Base-by-base conservation (phyloP, 2,888 invertebrate genomes). In the Hyposoter didymator region DNA sequence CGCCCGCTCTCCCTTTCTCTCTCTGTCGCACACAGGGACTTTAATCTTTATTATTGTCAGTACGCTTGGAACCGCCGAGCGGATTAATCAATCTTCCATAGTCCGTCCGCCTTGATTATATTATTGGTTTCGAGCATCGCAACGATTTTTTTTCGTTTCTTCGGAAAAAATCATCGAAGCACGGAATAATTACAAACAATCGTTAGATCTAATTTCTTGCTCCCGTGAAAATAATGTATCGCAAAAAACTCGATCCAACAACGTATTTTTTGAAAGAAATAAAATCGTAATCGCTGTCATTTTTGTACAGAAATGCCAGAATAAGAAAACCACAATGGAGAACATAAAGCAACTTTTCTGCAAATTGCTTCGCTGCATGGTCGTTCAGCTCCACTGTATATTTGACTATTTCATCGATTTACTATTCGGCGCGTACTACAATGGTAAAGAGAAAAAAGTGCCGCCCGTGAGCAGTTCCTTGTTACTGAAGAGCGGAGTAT, bases 401-500 rank as follows among this genome's bases (percentile, higher is more conserved):
- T 89, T 95, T 35, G 95, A 95, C 89, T 88, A 86, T 19, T 45
- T 94, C 0, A 91, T 95, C 32, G 94, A 95, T 84, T 91, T 93
- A 82, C 47, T 93, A 43, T 95, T 95, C 89, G 93, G 94, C 0
- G 90, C 94, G 6, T 94, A 94, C 86, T 94, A 94, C 85, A 91
- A 94, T 70, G 90, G 91, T 5, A 93, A 93, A 87, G 90, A 90
- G 43, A 90, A 93, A 84, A 92, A 92, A 83, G 90, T 94, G 8
- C 94, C 95, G 67, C 90, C 94, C 6, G 90, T 94, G 5, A 93
- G 94, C 43, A 92, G 95, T 87, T 87, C 93, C 0, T 89, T 95
- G 72, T 87, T 96, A 39, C 90, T 95, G 7, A 95, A 96, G 90
- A 97, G 97, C 93, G 97, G 97, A 0, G 94, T 95, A 17, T 94